Base-by-base conservation (phyloP, 2,888 invertebrate genomes). In the Aethes cnicana region DNA sequence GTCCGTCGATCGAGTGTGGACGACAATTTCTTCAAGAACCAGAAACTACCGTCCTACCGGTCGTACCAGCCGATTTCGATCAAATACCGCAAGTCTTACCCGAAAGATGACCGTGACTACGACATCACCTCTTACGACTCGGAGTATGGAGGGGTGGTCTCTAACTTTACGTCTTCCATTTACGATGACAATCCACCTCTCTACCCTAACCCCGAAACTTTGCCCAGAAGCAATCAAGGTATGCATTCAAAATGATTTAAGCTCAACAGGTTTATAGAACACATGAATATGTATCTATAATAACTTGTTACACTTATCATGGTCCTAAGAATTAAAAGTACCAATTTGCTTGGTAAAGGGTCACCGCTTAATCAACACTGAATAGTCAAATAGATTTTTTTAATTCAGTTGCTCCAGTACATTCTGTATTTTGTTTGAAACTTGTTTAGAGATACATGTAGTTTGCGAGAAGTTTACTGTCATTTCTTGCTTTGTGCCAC, bases 141-240 rank as follows among this genome's bases (percentile, higher is more conserved):
- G 0, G 89, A 88, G 47, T 89, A 89, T 44, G 86, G 86, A n/a
- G 88, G 77, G 5, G 84, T 89, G 11, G 84, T 87, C 0, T 86
- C 89, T 0, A 90, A 90, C 58, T 89, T 90, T 43, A 90, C 88
- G 44, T 86, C 88, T 60, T 84, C 89, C 49, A 83, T 89, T 61
- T 90, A 90, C 50, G 90, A 90, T 58, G 89, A 89, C 48, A 90
- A 86, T 54, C 86, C 88, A 2, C 87, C 81, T 41, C 56, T 90
- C 14, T 90, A 90, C 59, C 90, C 90, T 1, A 90, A 90, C 55
- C 90, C 90, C 1, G 90, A 90, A 53, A 68, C 80, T 47, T 64
- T 90, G 44, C 64, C 81, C n/a, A 73, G 74, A 35, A 82, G 70
- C 55, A 84, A 78, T 63, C 72, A 79, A 77, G 84, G 88, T 86